Evolutionary conservation across 2,797 vertebrate species (phyloP).

Genomic region (Muraenolepis orangiensis): DNA sequence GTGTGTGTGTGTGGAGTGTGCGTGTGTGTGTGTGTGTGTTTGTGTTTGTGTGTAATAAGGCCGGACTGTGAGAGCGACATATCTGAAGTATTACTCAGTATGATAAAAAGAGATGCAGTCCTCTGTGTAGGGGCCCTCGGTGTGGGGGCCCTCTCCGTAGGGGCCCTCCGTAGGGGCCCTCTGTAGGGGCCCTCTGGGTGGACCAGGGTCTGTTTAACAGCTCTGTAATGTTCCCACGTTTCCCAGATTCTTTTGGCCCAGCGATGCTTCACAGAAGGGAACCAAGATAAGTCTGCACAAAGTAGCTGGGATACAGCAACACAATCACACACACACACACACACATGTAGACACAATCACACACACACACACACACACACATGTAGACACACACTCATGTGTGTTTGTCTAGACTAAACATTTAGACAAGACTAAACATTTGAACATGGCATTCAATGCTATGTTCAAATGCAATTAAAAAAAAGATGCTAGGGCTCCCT

Average conservation of each 20-base stretch:
- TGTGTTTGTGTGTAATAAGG: neutral
- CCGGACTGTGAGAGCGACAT: constrained; percentile 20
- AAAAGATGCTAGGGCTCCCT: too few relatives aligned
- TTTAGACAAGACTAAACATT: neutral
- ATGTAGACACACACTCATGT: too few relatives aligned
- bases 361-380: neutral
- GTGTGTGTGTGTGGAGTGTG: constrained; percentile 1
- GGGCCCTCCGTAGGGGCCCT: too few relatives aligned
- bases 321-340: too few relatives aligned
- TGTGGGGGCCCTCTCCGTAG: too few relatives aligned
- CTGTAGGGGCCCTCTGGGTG: too few relatives aligned
- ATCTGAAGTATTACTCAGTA: constrained; percentile 44
- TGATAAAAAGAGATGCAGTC: constrained; percentile 32
- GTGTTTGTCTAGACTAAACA: neutral
- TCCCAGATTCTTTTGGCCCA: constrained; percentile 27
- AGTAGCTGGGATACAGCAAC: neutral
- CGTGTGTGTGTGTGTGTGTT: neutral
- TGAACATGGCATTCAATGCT: neutral
- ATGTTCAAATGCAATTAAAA: too few relatives aligned
- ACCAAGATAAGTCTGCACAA: neutral
- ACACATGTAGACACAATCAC: too few relatives aligned
- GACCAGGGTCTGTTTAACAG: constrained; percentile 29
- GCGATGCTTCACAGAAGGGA: neutral
- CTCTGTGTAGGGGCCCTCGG: too few relatives aligned
- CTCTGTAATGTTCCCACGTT: constrained; percentile 46